Evolutionary conservation across 1,140 invertebrate genomes (phyloP).

Genomic region (Papilio glaucus): DNA sequence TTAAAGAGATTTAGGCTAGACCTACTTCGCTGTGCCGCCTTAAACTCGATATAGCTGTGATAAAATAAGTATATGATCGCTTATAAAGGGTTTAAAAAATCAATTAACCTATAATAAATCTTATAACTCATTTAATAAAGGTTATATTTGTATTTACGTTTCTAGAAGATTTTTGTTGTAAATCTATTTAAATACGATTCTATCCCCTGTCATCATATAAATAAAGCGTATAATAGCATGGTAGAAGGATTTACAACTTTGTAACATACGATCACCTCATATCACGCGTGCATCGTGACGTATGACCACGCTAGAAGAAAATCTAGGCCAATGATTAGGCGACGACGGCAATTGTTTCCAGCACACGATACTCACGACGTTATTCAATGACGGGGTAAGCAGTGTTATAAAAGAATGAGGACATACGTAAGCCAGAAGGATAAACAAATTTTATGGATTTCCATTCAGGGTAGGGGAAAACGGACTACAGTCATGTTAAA

Average conservation of each 20-base stretch:
- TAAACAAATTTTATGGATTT: no score
- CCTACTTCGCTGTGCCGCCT: no score
- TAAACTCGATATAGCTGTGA: no score
- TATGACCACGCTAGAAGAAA: conserved; percentile 2
- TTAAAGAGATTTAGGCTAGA: no score
- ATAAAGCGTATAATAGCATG: background rate
- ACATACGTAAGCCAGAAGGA: no score
- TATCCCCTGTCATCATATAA: background rate
- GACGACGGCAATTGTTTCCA: background rate
- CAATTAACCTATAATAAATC: background rate
- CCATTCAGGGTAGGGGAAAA: no score
- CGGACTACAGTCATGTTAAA: no score
- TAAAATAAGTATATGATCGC: no score
- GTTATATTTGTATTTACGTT: background rate
- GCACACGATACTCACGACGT: background rate
- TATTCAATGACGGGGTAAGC: background rate
- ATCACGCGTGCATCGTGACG: background rate
- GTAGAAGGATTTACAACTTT: background rate
- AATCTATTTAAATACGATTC: background rate
- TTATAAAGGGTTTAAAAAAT: background rate
- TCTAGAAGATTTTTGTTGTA: background rate
- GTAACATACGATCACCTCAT: conserved; percentile 14
- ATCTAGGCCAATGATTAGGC: conserved; percentile 1
- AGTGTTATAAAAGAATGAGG: no score
- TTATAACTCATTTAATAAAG: background rate